These are phyloP conservation scores for Anableps anableps DNA, from an alignment of 2,797 vertebrate species.

Conservation along the genomic window DNA sequence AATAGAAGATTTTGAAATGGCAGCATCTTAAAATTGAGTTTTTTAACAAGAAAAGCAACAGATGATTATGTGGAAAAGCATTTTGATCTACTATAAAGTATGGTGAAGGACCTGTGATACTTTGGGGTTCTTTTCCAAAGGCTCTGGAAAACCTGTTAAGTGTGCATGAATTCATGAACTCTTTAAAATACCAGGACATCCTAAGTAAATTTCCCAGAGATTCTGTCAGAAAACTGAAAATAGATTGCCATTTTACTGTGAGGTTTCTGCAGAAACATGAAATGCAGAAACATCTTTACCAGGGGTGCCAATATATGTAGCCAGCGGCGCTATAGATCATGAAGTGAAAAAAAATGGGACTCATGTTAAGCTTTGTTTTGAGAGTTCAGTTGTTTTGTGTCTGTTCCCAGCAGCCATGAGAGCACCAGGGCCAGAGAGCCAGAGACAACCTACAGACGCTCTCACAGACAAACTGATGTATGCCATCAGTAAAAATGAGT, in stretches of 20 bases:
- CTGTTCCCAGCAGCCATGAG: conserved; percentile 7
- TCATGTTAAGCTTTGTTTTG: neutral
- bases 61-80: neutral
- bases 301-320: neutral
- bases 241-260: neutral
- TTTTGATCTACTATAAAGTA: neutral
- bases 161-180: neutral
- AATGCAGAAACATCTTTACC: neutral
- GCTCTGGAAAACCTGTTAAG: neutral
- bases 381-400: neutral
- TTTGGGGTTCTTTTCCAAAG: neutral
- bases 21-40: too few species aligned
- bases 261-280: too few species aligned
- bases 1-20: too few species aligned
- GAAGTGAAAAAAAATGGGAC: neutral
- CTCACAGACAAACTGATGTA: conserved; percentile 30
- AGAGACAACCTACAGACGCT: conserved; percentile 21
- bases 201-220: neutral
- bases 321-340: neutral
- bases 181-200: neutral
- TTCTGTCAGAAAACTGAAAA: neutral
- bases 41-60: too few species aligned
- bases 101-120: neutral
- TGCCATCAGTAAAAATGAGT: conserved; percentile 49
- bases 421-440: conserved; percentile 3